Base-by-base conservation (phyloP, 2,888 invertebrate species). In the Hypselothyrea guttata region DNA sequence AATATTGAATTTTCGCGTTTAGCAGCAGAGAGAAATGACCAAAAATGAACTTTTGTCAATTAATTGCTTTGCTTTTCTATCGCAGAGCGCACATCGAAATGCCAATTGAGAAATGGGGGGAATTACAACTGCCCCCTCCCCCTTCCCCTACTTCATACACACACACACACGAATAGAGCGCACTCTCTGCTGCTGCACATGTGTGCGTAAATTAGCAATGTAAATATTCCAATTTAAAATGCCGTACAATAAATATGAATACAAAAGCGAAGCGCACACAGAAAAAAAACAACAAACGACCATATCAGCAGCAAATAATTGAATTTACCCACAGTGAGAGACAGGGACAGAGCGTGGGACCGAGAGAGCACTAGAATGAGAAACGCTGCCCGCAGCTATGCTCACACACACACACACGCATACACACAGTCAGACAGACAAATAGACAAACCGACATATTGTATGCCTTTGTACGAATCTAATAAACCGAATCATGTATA, bases 201-300 rank as follows among this genome's bases (percentile, higher is more conserved):
- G 53, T 74, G 68, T 75, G 51, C 71, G 71, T 71, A 75, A 81
- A 81, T 81, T 81, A 81, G 79, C 84, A 81, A 81, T 81, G 79
- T 81, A 81, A 81, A 81, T 81, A 81, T 84, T 69, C 75, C 84
- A 82, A 81, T 81, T 81, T 81, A 84, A 81, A 81, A 78, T 84
- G 82, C 78, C 73, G 62, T 69, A 84, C 84, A 81, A 81, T 81
- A 81, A 81, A 81, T 81, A 81, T 81, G 79, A 82, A 84, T 84
- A 75, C 79, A 78, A 84, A 65, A 72, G 79, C 76, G 64, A 22
- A 22, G 34, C 52, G 59, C 55, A 66, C 78, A 68, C 9, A 30
- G n/a, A 8, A 30, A 7, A 30, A 51, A 72, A 78, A 82, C n/a
- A 81, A 74, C 78, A 84, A 82, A 84, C 79, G 84, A 82, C 84